A percentile compares a stretch with the other conserved stretches of the same genome.
Conservation (phyloP, 2,797 vertebrate species). For the Chrosomus eos region DNA sequence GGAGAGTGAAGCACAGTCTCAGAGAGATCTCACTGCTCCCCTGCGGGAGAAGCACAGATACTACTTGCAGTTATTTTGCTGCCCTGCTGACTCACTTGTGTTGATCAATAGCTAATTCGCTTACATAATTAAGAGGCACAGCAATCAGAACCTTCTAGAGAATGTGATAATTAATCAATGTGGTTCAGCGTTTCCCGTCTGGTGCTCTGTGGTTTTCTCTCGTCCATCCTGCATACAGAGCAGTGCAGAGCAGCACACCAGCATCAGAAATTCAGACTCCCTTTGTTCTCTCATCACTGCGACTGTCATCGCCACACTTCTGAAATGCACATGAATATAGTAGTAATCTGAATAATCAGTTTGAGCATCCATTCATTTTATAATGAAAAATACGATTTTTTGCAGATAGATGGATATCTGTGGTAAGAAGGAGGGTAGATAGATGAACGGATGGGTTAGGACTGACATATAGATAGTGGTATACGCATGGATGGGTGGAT, state of each 20-base stretch:
- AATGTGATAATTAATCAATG: conserved; percentile 73
- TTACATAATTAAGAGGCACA: conserved; percentile 76
- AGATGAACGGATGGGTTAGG: no score
- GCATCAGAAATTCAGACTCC: conserved; percentile 60
- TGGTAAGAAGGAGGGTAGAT: no score
- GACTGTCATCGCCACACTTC: conserved; percentile 9
- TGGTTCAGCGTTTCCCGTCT: conserved; percentile 71
- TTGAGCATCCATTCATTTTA: conserved; percentile 8
- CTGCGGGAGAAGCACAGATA: conserved; percentile 31
- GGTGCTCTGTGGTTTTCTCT: conserved; percentile 72
- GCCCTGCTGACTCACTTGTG: conserved; percentile 73
- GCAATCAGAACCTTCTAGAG: conserved; percentile 51
- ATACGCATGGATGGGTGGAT: no score
- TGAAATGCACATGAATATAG: conserved; percentile 4
- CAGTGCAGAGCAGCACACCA: conserved; percentile 66
- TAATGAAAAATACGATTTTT: background rate
- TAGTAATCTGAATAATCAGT: background rate
- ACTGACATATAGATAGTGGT: fast-evolving
- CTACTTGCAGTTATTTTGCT: conserved; percentile 50
- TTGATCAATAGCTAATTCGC: conserved; percentile 81
- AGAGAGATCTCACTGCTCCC: conserved; percentile 21
- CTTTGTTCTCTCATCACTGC: conserved; percentile 7
- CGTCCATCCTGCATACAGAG: conserved; percentile 62
- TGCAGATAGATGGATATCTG: background rate
- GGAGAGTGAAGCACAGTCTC: conserved; percentile 40